phyloP scores from a whole-genome alignment of 1,140 invertebrate species.

The Sitobion miscanthi region DNA sequence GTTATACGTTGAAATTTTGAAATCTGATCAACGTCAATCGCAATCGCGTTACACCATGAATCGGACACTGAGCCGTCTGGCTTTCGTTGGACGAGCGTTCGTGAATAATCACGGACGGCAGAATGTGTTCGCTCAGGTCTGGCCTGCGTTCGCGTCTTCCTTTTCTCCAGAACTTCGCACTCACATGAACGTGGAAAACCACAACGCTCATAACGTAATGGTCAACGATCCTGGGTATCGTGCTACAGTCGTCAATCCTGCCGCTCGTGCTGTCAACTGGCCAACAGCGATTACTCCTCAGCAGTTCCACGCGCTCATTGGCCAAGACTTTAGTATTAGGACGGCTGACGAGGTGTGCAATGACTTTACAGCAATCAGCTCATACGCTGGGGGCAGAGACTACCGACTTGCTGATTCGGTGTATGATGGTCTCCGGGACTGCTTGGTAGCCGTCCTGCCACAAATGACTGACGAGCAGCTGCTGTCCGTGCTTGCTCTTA shows the following conservation, averaged over 20 bases:
- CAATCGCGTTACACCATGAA: not conserved
- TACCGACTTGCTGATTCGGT: not conserved
- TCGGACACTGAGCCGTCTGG: not conserved
- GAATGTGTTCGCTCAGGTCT: not conserved
- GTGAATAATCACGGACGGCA: not conserved
- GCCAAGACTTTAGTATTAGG: not conserved
- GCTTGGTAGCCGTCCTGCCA: not conserved
- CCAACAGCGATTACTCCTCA: not conserved
- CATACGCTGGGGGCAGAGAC: not conserved
- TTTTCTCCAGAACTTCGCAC: not conserved
- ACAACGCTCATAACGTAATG: not conserved
- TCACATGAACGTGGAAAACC: not conserved
- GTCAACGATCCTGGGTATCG: not conserved
- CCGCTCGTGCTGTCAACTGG: not conserved
- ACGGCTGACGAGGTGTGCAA: not conserved
- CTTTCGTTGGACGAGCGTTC: not conserved
- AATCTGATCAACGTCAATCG: not conserved
- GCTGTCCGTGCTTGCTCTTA: not conserved
- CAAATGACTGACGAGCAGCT: not conserved
- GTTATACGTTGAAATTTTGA: not conserved
- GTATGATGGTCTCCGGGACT: not conserved
- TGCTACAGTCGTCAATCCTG: not conserved
- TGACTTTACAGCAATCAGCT: not conserved
- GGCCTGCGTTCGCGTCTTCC: not conserved
- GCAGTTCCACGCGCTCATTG: not conserved